Conservation (phyloP, 2,113 vertebrate species). For the Heterocephalus glaber region DNA sequence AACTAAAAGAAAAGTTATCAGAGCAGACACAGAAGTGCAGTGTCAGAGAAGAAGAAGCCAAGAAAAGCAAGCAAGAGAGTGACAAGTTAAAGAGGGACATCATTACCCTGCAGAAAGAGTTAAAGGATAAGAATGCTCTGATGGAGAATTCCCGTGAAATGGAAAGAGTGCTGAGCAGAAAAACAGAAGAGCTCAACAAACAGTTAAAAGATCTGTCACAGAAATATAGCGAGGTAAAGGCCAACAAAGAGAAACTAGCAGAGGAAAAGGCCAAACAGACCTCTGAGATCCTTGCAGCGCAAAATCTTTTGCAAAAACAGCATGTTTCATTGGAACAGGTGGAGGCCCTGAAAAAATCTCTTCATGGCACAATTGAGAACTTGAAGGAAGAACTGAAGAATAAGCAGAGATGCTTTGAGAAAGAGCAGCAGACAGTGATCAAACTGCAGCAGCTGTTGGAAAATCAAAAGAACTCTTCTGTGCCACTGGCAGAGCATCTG, state of each 20-base stretch:
- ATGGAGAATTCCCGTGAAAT: constrained; percentile 84
- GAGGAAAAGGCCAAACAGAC: constrained; percentile 81
- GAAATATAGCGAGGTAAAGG: constrained; percentile 78
- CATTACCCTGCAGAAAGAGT: constrained; percentile 84
- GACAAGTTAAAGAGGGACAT: constrained; percentile 86
- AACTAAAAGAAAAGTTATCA: constrained; percentile 85
- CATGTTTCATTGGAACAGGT: constrained; percentile 80
- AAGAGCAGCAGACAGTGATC: constrained; percentile 81
- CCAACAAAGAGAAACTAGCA: constrained; percentile 81
- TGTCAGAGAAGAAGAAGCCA: constrained; percentile 80
- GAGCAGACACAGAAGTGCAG: constrained; percentile 83
- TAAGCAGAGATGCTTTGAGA: constrained; percentile 77
- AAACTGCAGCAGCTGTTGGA: constrained; percentile 87
- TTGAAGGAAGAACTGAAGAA: constrained; percentile 85
- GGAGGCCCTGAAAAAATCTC: constrained; percentile 85
- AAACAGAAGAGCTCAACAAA: constrained; percentile 83
- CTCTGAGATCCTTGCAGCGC: constrained; percentile 73
- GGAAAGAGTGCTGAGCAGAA: constrained; percentile 82
- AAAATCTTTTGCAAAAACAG: constrained; percentile 67
- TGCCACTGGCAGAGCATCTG: constrained; percentile 84
- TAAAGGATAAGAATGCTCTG: constrained; percentile 84
- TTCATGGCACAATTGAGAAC: constrained; percentile 83
- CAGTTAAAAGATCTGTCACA: constrained; percentile 85
- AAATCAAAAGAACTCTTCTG: constrained; percentile 68
- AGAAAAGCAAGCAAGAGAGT: constrained; percentile 83